Percentiles rank a stretch among this genome's conserved stretches.
Evolutionary conservation across 2,888 invertebrate genomes (phyloP).

Genomic region (Netelia inedita): DNA sequence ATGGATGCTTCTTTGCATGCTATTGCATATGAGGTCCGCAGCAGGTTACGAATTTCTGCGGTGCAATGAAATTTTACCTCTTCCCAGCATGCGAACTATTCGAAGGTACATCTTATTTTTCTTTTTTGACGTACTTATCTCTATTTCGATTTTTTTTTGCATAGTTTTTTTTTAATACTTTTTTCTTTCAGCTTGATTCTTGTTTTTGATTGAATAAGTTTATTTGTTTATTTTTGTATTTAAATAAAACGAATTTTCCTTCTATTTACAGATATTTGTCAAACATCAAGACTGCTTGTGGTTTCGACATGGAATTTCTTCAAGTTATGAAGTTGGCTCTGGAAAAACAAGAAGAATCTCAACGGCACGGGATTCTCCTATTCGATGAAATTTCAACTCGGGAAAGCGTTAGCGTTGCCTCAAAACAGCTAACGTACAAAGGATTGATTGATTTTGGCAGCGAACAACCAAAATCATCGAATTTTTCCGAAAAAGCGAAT

Average conservation of each 20-base stretch:
- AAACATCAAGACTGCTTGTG: constrained; percentile 62
- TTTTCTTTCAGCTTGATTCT: background rate
- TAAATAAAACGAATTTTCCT: background rate
- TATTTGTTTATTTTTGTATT: background rate
- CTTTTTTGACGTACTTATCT: background rate
- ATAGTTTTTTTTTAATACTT: constrained; percentile 11
- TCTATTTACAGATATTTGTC: constrained; percentile 62
- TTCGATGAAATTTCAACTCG: constrained; percentile 66
- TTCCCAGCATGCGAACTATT: constrained; percentile 47
- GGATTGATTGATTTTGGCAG: constrained; percentile 63
- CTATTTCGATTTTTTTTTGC: background rate
- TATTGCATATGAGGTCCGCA: constrained; percentile 66
- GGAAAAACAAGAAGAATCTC: constrained; percentile 51
- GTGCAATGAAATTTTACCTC: constrained; percentile 54
- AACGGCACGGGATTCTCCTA: constrained; percentile 63
- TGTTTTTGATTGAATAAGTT: constrained; percentile 9
- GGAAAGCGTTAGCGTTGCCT: constrained; percentile 59
- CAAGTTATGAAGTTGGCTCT: constrained; percentile 59
- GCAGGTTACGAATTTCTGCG: constrained; percentile 57
- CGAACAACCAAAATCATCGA: constrained; percentile 15
- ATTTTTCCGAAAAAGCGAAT: constrained; percentile 58
- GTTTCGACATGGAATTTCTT: constrained; percentile 68
- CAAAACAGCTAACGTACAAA: constrained; percentile 58
- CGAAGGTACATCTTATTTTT: constrained; percentile 46
- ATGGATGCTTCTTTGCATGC: constrained; percentile 67